Evolutionary conservation across 2,113 vertebrate genomes (phyloP).

Genomic region (Diphyllodes magnificus): DNA sequence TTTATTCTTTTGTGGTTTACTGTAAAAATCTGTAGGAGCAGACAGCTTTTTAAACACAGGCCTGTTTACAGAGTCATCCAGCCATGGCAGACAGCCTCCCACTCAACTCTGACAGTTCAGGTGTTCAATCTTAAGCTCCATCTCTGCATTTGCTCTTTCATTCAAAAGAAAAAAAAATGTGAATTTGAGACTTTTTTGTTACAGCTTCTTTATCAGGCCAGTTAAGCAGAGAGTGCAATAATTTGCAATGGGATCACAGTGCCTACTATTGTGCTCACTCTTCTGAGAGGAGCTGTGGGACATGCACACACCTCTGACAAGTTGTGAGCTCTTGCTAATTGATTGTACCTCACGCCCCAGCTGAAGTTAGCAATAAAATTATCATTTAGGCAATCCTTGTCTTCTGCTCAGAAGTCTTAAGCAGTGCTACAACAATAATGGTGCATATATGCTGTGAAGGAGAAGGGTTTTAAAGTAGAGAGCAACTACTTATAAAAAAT

Average conservation of each 20-base stretch:
- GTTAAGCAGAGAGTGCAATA: neutral
- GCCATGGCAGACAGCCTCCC: neutral
- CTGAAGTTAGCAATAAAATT: neutral
- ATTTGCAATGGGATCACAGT: neutral
- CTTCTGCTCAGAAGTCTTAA: neutral
- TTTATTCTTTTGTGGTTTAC: neutral
- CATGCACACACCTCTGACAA: neutral
- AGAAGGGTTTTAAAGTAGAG: neutral
- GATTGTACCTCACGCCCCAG: neutral
- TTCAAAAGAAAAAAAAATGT: neutral
- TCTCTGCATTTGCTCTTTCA: neutral
- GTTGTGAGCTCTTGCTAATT: neutral
- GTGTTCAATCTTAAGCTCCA: neutral
- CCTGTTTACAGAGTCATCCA: neutral
- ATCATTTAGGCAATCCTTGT: neutral
- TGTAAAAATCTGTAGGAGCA: neutral
- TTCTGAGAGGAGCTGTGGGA: neutral
- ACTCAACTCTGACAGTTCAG: neutral
- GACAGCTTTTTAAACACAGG: neutral
- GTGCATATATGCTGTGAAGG: neutral
- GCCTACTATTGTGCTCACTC: neutral
- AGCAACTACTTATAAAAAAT: neutral
- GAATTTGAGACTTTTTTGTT: neutral
- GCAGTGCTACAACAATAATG: neutral
- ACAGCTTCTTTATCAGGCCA: neutral